Base-by-base conservation (phyloP, 2,113 vertebrate genomes). In the Mesocricetus auratus region DNA sequence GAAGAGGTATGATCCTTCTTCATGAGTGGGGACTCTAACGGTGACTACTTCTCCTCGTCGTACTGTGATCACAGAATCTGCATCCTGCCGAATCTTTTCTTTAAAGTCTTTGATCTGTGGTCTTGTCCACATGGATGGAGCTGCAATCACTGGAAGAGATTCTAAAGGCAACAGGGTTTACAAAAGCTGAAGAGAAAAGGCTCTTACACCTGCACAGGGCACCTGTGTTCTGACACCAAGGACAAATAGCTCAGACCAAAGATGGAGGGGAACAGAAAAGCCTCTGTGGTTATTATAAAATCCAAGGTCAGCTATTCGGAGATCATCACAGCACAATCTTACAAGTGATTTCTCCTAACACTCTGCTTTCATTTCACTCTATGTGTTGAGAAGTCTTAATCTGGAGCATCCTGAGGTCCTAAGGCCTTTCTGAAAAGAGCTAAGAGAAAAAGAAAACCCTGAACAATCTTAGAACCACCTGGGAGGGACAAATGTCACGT, bases 101-200 rank as follows among this genome's bases (percentile, higher is more conserved):
- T 99, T 99, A 98, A 99, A 99, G 98, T 99, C 99, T 98, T 98
- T 99, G 97, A 99, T 99, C 98, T 99, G 99, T 5, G 99, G 99
- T 12, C 99, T 98, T 3, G 99, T 99, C 99, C 99, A 99, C 99
- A 99, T 99, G 16, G 99, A 99, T 3, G 99, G 99, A 29, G 99
- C 99, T 66, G 99, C 99, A 22, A 99, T 99, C 81, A 99, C 99
- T 36, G 99, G 99, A 86, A 99, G 98, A 86, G 99, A 98, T 95
- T 99, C 99, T 98, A 96, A 77, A 98, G 69, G 74, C 64, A 90
- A 98, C 16, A 96, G 79, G 89, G 91, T 95, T 97, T 94, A 96
- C n/a, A 95, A 75, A 74, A 42, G 86, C 83, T 96, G 56, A 68
- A 93, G 47, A 53, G 4, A 87, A 79, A 71, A 21, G n/a, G 29